phyloP scores from a whole-genome alignment of 2,113 vertebrate species.

The Pimephales promelas region DNA sequence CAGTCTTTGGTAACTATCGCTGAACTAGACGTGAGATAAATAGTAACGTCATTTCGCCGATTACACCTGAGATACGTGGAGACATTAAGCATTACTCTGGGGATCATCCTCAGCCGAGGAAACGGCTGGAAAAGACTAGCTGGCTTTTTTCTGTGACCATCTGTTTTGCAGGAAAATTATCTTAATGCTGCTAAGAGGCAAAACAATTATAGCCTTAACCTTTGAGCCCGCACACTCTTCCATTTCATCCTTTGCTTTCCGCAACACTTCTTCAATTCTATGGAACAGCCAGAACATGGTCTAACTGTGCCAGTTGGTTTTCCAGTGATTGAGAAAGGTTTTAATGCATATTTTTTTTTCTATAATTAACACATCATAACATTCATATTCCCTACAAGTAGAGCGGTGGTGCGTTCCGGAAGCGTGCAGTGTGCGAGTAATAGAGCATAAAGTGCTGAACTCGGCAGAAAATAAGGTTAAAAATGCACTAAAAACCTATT shows the following conservation, averaged over 20 bases:
- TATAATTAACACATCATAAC: too few relatives aligned
- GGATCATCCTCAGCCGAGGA: conserved; percentile 74
- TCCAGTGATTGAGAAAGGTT: neutral
- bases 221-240: conserved; percentile 50
- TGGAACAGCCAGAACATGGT: neutral
- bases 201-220: conserved; percentile 74
- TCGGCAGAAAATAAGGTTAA: conserved; percentile 5
- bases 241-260: neutral
- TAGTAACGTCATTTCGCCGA: conserved; percentile 75
- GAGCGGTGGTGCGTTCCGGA: neutral
- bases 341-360: too few relatives aligned
- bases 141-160: conserved; percentile 77
- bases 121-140: conserved; percentile 68
- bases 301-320: neutral
- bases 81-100: conserved; percentile 75
- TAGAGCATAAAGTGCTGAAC: neutral
- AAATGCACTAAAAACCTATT: neutral
- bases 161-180: conserved; percentile 79
- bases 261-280: neutral
- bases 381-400: neutral
- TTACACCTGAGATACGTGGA: conserved; percentile 78
- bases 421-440: neutral
- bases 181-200: conserved; percentile 67
- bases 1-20: conserved; percentile 75
- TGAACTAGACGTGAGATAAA: conserved; percentile 80